Evolutionary conservation across 2,797 vertebrate species (phyloP), one percentile per base, ranked within the genome.

Genomic region (Etheostoma perlongum): DNA sequence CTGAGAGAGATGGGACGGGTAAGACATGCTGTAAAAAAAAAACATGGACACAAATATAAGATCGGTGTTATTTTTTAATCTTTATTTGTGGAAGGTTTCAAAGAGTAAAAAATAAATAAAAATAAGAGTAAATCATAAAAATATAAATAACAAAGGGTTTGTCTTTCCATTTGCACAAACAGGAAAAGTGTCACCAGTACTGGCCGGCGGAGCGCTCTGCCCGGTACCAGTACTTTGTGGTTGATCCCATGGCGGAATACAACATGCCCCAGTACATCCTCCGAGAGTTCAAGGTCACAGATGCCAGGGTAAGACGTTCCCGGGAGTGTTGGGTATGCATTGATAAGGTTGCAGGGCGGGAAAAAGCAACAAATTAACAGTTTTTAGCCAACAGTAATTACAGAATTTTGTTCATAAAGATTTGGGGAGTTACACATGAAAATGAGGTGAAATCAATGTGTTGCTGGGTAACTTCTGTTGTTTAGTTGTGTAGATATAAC

Each of bases 221-320:
- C 51, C 95, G 98, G 48, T 99, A 99, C 91, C 98, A 99, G 94
- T 99, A 99, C 93, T 99, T 99, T 0, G 98, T 99, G 16, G 98
- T 99, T 72, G 98, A 99, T 72, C 98, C 98, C 15, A 99, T 99
- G 98, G 98, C 98, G 0, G 98, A 99, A 66, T 99, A 99, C 92
- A 99, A 98, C 94, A 99, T 99, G 98, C 98, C 98, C 9, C 98
- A 99, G 93, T 99, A 99, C 91, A 99, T 99, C 91, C 96, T 99
- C 6, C 89, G 98, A 19, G 98, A 99, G 80, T 99, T 99, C 95
- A 99, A 99, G 89, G 98, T 99, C 94, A 99, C 98, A 0, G 98
- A 99, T 1, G 98, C 98, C 86, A 95, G 98, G 95, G 98, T 99
- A 88, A 96, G 97, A 74, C 69, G 40, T 21, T 21, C n/a, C 3